A percentile compares a stretch with the other conserved stretches of the same genome.
Conservation (phyloP, 2,888 invertebrate species). For the Drosophila subsilvestris region DNA sequence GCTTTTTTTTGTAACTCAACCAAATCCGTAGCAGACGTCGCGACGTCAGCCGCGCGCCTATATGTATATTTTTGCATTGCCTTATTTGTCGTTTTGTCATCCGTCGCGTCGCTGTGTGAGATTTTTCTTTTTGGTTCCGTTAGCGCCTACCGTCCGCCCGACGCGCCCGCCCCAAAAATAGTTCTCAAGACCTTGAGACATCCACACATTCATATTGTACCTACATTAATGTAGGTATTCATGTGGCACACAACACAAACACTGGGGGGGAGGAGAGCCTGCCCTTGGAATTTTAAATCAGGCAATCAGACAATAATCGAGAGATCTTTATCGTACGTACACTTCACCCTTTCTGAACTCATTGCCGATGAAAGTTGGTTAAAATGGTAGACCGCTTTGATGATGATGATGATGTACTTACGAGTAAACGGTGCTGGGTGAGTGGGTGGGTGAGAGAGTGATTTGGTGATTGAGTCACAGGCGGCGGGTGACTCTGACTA, state of each 20-base stretch:
- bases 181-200: constrained; percentile 63
- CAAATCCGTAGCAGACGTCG: constrained; percentile 73
- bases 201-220: constrained; percentile 2
- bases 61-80: constrained; percentile 75
- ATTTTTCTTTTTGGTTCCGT: constrained; percentile 54
- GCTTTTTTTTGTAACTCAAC: constrained; percentile 69
- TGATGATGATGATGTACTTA: constrained; percentile 40
- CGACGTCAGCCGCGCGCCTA: constrained; percentile 63
- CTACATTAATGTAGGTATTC: not conserved
- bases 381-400: constrained; percentile 4
- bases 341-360: constrained; percentile 35
- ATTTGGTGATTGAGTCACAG: constrained; percentile 15
- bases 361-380: constrained; percentile 51
- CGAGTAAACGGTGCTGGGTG: constrained; percentile 42
- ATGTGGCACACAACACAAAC: not conserved
- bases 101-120: constrained; percentile 43
- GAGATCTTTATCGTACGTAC: not conserved
- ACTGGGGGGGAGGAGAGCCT: constrained; percentile 3
- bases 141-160: constrained; percentile 33
- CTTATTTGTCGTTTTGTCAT: constrained; percentile 72
- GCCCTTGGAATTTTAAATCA: constrained; percentile 68
- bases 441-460: constrained; percentile 37
- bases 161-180: constrained; percentile 65
- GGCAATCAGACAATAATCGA: constrained; percentile 17
- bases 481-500: not conserved